A percentile compares a stretch with the other conserved stretches of the same genome.
Evolutionary conservation across 2,797 vertebrate genomes (phyloP).

Genomic region (Tamandua tetradactyla): DNA sequence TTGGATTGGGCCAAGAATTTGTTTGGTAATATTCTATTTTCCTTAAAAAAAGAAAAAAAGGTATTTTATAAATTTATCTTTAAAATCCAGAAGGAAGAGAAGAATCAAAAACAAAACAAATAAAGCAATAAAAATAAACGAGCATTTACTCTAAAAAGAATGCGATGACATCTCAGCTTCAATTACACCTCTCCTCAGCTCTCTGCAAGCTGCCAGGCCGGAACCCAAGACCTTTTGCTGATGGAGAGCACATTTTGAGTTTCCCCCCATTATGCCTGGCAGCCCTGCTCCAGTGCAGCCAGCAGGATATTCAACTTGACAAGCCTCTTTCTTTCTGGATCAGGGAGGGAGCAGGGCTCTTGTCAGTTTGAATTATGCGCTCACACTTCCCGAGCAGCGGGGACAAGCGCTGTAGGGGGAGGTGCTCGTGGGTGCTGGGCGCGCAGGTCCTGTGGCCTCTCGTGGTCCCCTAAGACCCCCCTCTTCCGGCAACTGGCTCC

Average conservation of each 20-base stretch:
- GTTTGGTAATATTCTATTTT: neutral
- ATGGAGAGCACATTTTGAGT: slow-evolving; percentile 67
- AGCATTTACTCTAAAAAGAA: neutral
- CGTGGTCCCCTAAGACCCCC: too few relatives aligned
- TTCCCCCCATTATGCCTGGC: slow-evolving; percentile 65
- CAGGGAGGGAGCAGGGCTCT: slow-evolving; percentile 63
- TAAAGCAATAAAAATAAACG: neutral
- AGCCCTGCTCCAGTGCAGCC: slow-evolving; percentile 38
- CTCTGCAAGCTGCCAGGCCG: neutral
- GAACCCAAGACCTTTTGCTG: slow-evolving; percentile 32
- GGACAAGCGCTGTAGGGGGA: slow-evolving; percentile 62
- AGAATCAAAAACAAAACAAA: neutral
- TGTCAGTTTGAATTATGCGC: slow-evolving; percentile 78
- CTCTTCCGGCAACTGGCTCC: slow-evolving; percentile 34
- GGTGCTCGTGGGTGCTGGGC: neutral
- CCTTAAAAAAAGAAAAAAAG: neutral
- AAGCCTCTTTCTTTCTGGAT: slow-evolving; percentile 77
- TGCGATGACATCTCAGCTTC: slow-evolving; percentile 39
- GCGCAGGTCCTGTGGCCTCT: neutral
- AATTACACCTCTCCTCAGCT: neutral
- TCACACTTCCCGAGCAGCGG: slow-evolving; percentile 11
- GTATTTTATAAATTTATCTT: neutral
- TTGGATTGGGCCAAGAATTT: neutral
- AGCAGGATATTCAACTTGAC: slow-evolving; percentile 78
- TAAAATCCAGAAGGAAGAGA: slow-evolving; percentile 4